Conservation (phyloP, 2,113 vertebrate genomes). For the Pygoscelis adeliae region DNA sequence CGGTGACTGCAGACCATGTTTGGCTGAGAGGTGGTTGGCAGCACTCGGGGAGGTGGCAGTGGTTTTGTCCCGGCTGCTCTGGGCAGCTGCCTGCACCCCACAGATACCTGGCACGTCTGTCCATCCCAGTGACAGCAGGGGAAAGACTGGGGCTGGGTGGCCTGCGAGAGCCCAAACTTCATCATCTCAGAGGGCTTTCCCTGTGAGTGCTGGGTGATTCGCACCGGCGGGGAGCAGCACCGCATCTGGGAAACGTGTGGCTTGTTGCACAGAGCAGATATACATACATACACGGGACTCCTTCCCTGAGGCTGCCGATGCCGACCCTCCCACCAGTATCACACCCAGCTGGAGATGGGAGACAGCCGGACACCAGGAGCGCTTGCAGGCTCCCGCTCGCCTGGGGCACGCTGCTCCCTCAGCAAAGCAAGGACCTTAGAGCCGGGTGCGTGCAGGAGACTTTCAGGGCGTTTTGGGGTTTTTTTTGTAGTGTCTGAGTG, state of each 20-base stretch:
- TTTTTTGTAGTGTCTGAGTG: neutral
- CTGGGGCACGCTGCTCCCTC: neutral
- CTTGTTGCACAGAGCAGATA: neutral
- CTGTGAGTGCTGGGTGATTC: rapidly evolving
- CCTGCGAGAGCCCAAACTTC: neutral
- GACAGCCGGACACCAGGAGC: rapidly evolving
- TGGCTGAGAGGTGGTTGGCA: neutral
- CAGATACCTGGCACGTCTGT: neutral
- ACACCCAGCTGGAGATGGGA: neutral
- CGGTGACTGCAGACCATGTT: rapidly evolving
- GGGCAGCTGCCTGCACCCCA: neutral
- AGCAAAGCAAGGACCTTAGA: neutral
- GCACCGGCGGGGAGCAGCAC: neutral
- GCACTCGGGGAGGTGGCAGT: neutral
- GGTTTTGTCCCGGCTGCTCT: neutral
- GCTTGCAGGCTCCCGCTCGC: neutral
- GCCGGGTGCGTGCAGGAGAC: neutral
- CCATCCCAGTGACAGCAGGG: neutral
- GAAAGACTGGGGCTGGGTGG: neutral
- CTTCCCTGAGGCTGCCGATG: rapidly evolving
- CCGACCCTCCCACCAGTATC: neutral
- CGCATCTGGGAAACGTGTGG: neutral
- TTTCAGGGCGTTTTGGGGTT: neutral
- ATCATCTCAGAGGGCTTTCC: neutral
- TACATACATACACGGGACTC: neutral